Percentiles rank a stretch among this genome's conserved stretches.
phyloP scores from a whole-genome alignment of 1,140 invertebrate species.

The Pseudomyrmex pallidus region DNA sequence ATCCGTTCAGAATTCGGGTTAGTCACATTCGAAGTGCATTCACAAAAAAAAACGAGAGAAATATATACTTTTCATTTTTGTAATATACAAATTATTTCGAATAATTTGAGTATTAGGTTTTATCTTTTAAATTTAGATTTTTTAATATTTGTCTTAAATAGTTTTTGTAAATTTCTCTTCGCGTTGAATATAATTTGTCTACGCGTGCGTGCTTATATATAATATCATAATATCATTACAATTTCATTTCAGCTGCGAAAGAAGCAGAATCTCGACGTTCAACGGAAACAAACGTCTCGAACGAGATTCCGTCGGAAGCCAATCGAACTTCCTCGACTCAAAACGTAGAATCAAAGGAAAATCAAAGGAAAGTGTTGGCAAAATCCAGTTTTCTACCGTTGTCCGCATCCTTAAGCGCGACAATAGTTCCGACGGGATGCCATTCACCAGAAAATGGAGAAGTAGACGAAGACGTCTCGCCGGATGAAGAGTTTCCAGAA shows the following conservation, averaged over 20 bases:
- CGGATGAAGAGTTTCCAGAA: slow-evolving; percentile 52
- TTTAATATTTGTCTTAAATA: neutral
- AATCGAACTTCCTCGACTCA: neutral
- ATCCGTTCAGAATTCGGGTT: slow-evolving; percentile 36
- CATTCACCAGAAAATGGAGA: neutral
- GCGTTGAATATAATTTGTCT: neutral
- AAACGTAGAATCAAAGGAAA: slow-evolving; percentile 2
- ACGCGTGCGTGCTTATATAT: too few species aligned
- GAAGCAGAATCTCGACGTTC: neutral
- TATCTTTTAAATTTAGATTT: neutral
- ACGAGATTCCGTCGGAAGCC: slow-evolving; percentile 9
- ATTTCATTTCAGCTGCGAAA: slow-evolving; percentile 25
- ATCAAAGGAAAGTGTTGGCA: neutral
- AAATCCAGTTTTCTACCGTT: neutral
- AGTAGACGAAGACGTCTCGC: neutral
- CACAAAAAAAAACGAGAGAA: neutral
- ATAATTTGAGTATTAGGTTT: too few species aligned
- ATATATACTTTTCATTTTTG: too few species aligned
- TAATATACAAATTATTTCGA: too few species aligned
- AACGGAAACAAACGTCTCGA: slow-evolving; percentile 30
- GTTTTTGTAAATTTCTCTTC: neutral
- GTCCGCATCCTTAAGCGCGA: neutral
- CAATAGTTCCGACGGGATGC: neutral
- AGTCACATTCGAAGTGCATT: neutral
- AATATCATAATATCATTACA: neutral